Base-by-base conservation (phyloP, 2,113 vertebrate genomes). In the Corythornis cristatus region DNA sequence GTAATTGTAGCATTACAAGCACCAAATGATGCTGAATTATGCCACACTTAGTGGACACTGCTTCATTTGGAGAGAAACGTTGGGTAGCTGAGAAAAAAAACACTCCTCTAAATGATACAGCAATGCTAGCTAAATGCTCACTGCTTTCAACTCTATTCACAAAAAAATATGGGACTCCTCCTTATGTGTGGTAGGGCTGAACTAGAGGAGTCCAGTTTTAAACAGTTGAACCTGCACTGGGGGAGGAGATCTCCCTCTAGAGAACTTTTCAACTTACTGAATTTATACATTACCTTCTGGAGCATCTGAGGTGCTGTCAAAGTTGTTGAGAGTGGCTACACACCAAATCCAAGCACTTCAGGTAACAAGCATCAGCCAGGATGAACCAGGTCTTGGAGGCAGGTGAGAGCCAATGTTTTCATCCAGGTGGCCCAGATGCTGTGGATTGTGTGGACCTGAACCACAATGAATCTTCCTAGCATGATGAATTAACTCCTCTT, bases 1-100 rank as follows among this genome's bases (percentile, higher is more conserved):
- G 89, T 96, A 97, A 97, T 96, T 92, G 92, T 62, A 86, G 72
- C 89, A 95, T 96, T 96, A 95, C 74, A 53, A 89, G 88, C 88
- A 94, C 54, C 89, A 96, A 96, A 96, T 93, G 89, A 97, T 92
- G 93, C 91, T 89, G 93, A 93, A 96, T 97, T 93, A 93, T 28
- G 46, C 92, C 86, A 86, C 0, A 0, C 83, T 94, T 93, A 94
- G 67, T 1, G 7, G 89, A 70, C 0, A 1, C 70, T 90, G 58
- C 77, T 92, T 67, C 46, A 40, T 88, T 58, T 67, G 68, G 89
- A 83, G 33, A 46, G 65, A 92, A 93, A 66, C 0, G 0, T 42
- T 66, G 61, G 37, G 40, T 45, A 81, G 83, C 1, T n/a, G 76
- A 77, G 79, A 46, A 83, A 73, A 76, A 80, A 57, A 22, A 16